Percentiles rank a stretch among this genome's conserved stretches.
phyloP scores from a whole-genome alignment of 2,888 invertebrate genomes.

The Thereva unica region DNA sequence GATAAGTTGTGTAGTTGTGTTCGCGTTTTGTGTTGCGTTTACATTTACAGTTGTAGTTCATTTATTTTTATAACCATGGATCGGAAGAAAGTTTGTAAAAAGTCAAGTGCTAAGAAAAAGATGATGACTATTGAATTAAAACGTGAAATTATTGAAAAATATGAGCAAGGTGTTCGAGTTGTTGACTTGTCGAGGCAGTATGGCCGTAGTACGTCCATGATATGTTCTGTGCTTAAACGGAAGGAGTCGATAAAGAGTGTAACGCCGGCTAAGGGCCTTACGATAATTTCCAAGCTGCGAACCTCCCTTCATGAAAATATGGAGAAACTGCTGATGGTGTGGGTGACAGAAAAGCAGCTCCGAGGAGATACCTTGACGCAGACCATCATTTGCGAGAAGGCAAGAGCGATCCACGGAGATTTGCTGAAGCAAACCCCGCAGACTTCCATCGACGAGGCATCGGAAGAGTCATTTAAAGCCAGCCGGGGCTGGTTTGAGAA shows the following conservation, averaged over 20 bases:
- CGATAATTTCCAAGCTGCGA: slow-evolving; percentile 30
- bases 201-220: slow-evolving; percentile 28
- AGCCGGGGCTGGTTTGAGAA: slow-evolving; percentile 46
- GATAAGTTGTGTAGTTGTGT: too few relatives aligned
- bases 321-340: slow-evolving; percentile 28
- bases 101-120: too few relatives aligned
- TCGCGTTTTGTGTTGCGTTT: slow-evolving; percentile 22
- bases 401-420: slow-evolving; percentile 29
- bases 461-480: slow-evolving; percentile 28
- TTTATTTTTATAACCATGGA: slow-evolving; percentile 23
- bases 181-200: slow-evolving; percentile 30
- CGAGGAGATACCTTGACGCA: slow-evolving; percentile 20
- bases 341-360: slow-evolving; percentile 27
- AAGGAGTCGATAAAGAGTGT: slow-evolving; percentile 29
- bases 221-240: slow-evolving; percentile 29
- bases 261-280: slow-evolving; percentile 26
- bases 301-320: slow-evolving; percentile 29
- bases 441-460: slow-evolving; percentile 19
- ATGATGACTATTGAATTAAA: too few relatives aligned
- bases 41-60: slow-evolving; percentile 10
- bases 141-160: slow-evolving; percentile 22
- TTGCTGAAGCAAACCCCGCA: slow-evolving; percentile 29
- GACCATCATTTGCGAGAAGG: slow-evolving; percentile 28
- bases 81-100: slow-evolving; percentile 26
- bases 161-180: slow-evolving; percentile 28